Evolutionary conservation across 2,888 invertebrate species (phyloP).

Genomic region (Pollenia angustigena): DNA sequence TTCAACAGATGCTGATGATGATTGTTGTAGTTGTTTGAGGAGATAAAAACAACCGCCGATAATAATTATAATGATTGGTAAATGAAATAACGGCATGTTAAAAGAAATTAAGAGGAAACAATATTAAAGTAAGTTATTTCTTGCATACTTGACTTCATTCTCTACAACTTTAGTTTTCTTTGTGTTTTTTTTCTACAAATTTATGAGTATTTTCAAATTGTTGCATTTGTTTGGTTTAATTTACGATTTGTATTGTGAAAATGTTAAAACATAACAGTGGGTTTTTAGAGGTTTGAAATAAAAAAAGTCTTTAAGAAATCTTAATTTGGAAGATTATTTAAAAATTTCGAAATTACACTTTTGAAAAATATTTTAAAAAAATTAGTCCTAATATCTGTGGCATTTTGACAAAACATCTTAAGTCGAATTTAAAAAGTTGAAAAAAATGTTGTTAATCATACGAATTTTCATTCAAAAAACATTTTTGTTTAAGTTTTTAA

Average conservation of each 20-base stretch:
- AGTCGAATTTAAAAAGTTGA: no score
- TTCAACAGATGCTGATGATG: constrained; percentile 57
- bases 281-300: not conserved
- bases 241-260: constrained; percentile 31
- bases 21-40: constrained; percentile 46
- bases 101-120: constrained; percentile 74
- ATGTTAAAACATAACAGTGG: constrained; percentile 30
- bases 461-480: no score
- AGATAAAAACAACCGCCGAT: constrained; percentile 74
- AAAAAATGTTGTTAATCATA: no score
- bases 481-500: no score
- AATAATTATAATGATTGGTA: constrained; percentile 73
- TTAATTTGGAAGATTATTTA: no score
- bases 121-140: constrained; percentile 71
- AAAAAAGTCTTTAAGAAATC: no score
- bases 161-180: constrained; percentile 20
- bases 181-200: not conserved
- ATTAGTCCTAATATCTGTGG: no score
- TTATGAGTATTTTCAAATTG: constrained; percentile 39
- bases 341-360: not conserved
- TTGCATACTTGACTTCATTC: constrained; percentile 19
- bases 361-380: no score
- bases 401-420: no score
- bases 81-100: constrained; percentile 72
- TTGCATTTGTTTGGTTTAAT: constrained; percentile 30